Evolutionary conservation across 2,888 invertebrate genomes (phyloP).

Genomic region (Halictus ligatus): DNA sequence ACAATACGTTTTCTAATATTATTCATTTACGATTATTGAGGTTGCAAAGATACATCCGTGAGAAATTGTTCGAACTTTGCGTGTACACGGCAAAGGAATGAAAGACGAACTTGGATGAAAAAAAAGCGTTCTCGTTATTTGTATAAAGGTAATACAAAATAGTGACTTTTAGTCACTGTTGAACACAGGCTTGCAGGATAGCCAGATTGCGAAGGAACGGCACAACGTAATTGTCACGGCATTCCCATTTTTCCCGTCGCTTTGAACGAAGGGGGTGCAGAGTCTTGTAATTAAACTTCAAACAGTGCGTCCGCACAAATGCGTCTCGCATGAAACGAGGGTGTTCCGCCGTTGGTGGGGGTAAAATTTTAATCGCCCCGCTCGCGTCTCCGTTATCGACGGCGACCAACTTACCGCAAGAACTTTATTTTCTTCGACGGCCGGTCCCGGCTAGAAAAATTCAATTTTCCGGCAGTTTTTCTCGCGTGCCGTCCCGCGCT

Average conservation of each 20-base stretch:
- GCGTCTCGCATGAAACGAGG: not conserved
- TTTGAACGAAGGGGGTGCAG: not conserved
- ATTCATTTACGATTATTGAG: no score
- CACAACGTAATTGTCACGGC: constrained; percentile 27
- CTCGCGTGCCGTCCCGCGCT: constrained; percentile 33
- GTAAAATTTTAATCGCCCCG: constrained; percentile 41
- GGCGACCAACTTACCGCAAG: not conserved
- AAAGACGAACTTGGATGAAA: no score
- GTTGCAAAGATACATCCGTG: no score
- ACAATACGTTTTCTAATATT: no score
- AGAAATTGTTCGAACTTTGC: no score
- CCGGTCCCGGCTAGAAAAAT: constrained; percentile 37
- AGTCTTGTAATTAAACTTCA: constrained; percentile 57
- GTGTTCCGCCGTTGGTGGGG: not conserved
- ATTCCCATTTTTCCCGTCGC: not conserved
- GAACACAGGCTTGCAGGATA: not conserved
- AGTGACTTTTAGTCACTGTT: no score
- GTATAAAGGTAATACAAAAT: no score
- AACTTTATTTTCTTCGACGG: constrained; percentile 41
- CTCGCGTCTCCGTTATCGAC: constrained; percentile 27
- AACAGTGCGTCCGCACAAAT: constrained; percentile 38
- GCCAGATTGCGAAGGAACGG: constrained; percentile 12
- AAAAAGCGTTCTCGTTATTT: no score
- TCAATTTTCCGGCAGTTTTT: constrained; percentile 62
- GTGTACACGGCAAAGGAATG: no score